Evolutionary conservation across 2,113 vertebrate species (phyloP).

Genomic region (Phaethon lepturus): DNA sequence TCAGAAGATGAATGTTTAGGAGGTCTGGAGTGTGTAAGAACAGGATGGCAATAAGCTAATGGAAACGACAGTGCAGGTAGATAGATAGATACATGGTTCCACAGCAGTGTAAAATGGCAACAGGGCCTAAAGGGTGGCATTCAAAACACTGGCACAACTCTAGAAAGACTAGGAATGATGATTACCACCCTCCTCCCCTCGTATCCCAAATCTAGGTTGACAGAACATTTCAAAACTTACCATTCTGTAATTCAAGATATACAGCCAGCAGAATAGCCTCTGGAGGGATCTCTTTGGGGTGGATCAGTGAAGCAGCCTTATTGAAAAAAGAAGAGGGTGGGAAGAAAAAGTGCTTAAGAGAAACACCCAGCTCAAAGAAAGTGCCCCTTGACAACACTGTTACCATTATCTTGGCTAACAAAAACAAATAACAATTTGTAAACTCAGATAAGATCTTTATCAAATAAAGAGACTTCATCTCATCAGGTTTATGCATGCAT

Average conservation of each 20-base stretch:
- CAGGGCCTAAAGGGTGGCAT: neutral
- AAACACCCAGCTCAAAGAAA: neutral
- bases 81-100: neutral
- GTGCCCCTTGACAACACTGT: neutral
- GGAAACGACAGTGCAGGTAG: neutral
- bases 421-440: neutral
- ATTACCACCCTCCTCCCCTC: neutral
- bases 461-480: neutral
- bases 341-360: neutral
- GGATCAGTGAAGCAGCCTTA: slow-evolving; percentile 93
- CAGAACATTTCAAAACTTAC: slow-evolving; percentile 57
- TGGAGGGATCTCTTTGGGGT: slow-evolving; percentile 94
- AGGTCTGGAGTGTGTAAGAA: neutral
- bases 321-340: neutral
- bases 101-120: neutral
- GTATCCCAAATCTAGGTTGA: neutral
- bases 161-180: neutral
- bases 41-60: neutral
- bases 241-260: slow-evolving; percentile 95
- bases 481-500: neutral
- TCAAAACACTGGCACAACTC: neutral
- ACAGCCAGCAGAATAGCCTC: slow-evolving; percentile 96
- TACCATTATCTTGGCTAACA: neutral
- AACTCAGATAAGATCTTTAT: neutral
- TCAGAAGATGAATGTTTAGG: neutral